Conservation (phyloP, 2,113 vertebrate species). For the Candoia aspera region DNA sequence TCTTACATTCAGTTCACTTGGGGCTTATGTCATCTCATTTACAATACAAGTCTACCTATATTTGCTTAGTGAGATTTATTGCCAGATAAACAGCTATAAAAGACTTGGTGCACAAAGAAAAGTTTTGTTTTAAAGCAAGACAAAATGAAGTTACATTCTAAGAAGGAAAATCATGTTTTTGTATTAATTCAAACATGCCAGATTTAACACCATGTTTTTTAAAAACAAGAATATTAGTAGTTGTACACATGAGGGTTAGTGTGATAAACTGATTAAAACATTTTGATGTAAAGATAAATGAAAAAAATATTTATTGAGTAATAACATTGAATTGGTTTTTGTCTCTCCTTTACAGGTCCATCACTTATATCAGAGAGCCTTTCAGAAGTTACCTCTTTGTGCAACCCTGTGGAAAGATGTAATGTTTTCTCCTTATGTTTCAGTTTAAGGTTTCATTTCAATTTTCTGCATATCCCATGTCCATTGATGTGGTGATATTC, state of each 20-base stretch:
- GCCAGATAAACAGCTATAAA: not conserved
- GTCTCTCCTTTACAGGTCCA: slow-evolving; percentile 83
- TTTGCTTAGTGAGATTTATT: not conserved
- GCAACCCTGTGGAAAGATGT: slow-evolving; percentile 98
- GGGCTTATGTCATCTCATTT: not conserved
- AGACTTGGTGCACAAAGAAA: not conserved
- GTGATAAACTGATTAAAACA: not conserved
- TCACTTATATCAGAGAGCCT: slow-evolving; percentile 90
- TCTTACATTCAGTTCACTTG: not conserved
- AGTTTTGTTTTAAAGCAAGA: not conserved
- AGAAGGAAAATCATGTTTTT: not conserved
- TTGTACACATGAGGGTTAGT: not conserved
- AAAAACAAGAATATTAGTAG: not conserved
- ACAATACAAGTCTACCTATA: not conserved
- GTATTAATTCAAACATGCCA: not conserved
- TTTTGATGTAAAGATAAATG: not conserved
- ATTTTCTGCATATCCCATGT: slow-evolving; percentile 83
- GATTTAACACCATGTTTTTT: not conserved
- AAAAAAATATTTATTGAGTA: not conserved
- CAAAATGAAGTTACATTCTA: not conserved
- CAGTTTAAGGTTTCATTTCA: slow-evolving; percentile 78
- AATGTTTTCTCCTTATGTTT: slow-evolving; percentile 86
- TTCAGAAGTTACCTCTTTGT: slow-evolving; percentile 92
- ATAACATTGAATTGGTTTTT: slow-evolving; percentile 57
- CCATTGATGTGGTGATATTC: slow-evolving; percentile 82